These are phyloP conservation scores for Heterocephalus glaber DNA, from an alignment of 2,113 vertebrate species.

Conservation along the genomic window DNA sequence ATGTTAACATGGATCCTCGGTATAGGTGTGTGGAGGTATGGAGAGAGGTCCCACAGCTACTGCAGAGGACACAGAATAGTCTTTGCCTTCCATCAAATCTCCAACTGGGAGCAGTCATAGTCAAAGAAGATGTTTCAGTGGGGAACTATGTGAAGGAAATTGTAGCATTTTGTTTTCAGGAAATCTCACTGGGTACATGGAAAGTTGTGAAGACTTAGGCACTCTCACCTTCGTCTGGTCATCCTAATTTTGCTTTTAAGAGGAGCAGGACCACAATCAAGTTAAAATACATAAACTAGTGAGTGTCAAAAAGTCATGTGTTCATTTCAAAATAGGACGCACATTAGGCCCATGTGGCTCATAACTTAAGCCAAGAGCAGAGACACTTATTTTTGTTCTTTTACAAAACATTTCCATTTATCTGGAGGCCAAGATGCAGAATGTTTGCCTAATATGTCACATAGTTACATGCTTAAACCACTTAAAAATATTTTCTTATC, in stretches of 20 bases:
- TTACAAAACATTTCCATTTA: slow-evolving; percentile 22
- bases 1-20: neutral
- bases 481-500: slow-evolving; percentile 15
- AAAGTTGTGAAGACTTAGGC: neutral
- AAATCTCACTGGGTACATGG: neutral
- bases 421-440: neutral
- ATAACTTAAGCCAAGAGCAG: neutral
- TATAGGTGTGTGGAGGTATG: neutral
- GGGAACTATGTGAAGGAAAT: neutral
- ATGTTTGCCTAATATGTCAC: neutral
- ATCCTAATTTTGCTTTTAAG: neutral
- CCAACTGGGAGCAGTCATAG: neutral
- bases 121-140: neutral
- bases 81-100: neutral
- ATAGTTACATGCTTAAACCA: neutral
- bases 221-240: neutral
- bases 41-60: neutral
- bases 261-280: neutral
- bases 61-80: neutral
- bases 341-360: neutral
- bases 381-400: slow-evolving; percentile 19
- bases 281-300: slow-evolving; percentile 7
- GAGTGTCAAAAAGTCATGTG: neutral
- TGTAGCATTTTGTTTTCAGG: neutral
- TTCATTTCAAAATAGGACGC: slow-evolving; percentile 11